Percentiles rank a stretch among this genome's conserved stretches.
Conservation (phyloP, 2,797 vertebrate species). For the Rousettus madagascariensis region DNA sequence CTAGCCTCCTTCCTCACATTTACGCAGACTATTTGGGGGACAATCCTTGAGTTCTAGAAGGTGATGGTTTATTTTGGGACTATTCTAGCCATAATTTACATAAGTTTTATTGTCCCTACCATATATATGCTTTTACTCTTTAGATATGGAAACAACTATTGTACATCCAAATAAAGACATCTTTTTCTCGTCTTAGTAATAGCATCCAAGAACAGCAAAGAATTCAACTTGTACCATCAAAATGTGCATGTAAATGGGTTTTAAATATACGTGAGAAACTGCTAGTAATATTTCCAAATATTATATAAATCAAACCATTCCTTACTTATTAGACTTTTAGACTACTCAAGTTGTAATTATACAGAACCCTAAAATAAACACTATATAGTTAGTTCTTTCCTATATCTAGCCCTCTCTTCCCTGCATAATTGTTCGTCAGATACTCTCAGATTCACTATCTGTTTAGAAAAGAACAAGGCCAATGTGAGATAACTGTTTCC, state of each 20-base stretch:
- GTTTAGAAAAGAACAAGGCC: neutral
- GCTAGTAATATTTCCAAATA: neutral
- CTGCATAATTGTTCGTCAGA: neutral
- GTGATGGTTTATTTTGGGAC: neutral
- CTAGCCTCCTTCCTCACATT: neutral
- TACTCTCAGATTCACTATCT: neutral
- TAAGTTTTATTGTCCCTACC: neutral
- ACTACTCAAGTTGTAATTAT: neutral
- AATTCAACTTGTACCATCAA: conserved; percentile 8
- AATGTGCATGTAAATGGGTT: neutral
- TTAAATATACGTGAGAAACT: neutral
- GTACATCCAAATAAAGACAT: neutral
- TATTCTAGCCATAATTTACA: neutral
- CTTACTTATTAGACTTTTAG: neutral
- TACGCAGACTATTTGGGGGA: neutral
- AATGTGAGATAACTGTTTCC: neutral
- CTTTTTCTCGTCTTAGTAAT: neutral
- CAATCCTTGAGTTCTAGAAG: neutral
- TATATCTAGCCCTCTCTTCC: neutral
- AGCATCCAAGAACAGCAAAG: neutral
- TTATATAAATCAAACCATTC: neutral
- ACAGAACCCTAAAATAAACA: conserved; percentile 26
- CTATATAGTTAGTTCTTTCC: neutral
- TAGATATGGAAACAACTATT: neutral
- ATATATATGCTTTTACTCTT: neutral